These are phyloP conservation scores for Scolanthus callimorphus DNA, from an alignment of 92 coral and sea anemone genomes.

Conservation along the genomic window DNA sequence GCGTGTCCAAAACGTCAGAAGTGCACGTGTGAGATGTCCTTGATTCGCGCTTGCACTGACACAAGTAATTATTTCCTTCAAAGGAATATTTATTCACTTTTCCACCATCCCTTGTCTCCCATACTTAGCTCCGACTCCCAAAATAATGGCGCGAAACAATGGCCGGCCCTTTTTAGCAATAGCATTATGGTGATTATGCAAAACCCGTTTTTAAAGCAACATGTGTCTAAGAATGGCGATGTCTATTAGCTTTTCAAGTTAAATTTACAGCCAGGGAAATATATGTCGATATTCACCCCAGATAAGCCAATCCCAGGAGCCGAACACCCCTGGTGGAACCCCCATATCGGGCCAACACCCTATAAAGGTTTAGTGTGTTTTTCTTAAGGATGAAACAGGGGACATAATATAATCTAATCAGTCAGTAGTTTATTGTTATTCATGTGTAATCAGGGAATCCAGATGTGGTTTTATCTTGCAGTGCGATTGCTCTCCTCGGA, in stretches of 20 bases:
- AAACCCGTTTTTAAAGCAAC: constrained; percentile 71
- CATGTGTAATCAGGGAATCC: constrained; percentile 64
- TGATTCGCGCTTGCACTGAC: constrained; percentile 41
- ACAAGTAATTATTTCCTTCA: constrained; percentile 50
- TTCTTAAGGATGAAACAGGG: neutral
- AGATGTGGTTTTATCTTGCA: constrained; percentile 52
- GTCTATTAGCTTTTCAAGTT: constrained; percentile 39
- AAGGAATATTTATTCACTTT: constrained; percentile 49
- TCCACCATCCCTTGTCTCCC: constrained; percentile 54
- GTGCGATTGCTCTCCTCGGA: neutral
- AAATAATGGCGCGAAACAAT: constrained; percentile 67
- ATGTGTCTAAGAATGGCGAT: constrained; percentile 70
- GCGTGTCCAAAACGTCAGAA: constrained; percentile 64
- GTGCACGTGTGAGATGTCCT: constrained; percentile 59
- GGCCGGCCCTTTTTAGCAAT: constrained; percentile 59
- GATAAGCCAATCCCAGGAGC: neutral
- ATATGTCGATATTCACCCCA: neutral
- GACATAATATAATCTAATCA: constrained; percentile 23
- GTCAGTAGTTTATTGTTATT: constrained; percentile 73
- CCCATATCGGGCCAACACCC: constrained; percentile 25
- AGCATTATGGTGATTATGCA: constrained; percentile 78
- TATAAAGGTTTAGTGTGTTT: neutral
- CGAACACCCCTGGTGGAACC: neutral
- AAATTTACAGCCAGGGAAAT: constrained; percentile 7
- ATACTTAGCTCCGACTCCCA: constrained; percentile 36